These are phyloP conservation scores for Yponomeuta cagnagella DNA, from an alignment of 2,888 invertebrate species.

Conservation along the genomic window DNA sequence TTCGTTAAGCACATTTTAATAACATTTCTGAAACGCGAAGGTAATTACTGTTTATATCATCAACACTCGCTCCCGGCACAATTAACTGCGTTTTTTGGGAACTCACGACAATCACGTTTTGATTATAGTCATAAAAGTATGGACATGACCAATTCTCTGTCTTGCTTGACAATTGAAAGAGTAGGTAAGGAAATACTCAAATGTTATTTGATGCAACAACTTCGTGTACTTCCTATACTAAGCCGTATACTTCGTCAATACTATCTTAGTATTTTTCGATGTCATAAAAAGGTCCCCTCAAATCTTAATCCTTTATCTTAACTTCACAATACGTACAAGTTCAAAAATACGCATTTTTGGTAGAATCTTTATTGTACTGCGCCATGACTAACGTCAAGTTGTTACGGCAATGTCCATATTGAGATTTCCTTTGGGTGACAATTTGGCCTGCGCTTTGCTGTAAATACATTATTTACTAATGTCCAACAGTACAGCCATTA, in stretches of 20 bases:
- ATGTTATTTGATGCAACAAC: too few relatives aligned
- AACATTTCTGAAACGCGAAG: slow-evolving; percentile 58
- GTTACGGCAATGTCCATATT: slow-evolving; percentile 32
- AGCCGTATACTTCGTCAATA: too few relatives aligned
- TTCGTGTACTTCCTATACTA: too few relatives aligned
- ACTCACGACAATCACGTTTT: slow-evolving; percentile 68
- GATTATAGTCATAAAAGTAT: slow-evolving; percentile 60
- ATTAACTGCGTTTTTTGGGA: slow-evolving; percentile 66
- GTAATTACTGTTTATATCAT: slow-evolving; percentile 71
- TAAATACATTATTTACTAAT: slow-evolving; percentile 33
- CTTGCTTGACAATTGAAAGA: too few relatives aligned
- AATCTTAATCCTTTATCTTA: not conserved
- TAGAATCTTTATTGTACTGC: not conserved
- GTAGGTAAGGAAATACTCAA: too few relatives aligned
- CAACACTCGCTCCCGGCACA: slow-evolving; percentile 64
- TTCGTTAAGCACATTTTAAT: slow-evolving; percentile 71
- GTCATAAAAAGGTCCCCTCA: too few relatives aligned
- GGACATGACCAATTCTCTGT: slow-evolving; percentile 25
- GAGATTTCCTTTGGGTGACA: slow-evolving; percentile 28
- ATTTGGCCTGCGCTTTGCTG: slow-evolving; percentile 25
- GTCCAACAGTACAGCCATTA: slow-evolving; percentile 39
- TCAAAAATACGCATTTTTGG: not conserved
- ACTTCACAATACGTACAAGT: not conserved
- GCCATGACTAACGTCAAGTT: not conserved
- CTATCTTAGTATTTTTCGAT: too few relatives aligned